phyloP scores from a whole-genome alignment of 2,888 invertebrate species.

The Germaria angustata region DNA sequence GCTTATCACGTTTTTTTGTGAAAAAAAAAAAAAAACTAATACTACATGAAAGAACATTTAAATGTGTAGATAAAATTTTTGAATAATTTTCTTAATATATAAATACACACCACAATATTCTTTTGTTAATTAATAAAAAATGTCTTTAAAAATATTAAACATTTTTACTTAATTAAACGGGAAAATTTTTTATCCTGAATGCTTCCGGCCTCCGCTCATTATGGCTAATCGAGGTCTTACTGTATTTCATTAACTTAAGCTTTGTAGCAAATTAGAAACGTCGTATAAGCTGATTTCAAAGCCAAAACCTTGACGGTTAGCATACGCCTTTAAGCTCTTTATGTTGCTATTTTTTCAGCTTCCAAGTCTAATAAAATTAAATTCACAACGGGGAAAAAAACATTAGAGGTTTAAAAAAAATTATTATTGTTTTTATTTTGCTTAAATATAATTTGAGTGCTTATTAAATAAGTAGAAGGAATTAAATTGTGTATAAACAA shows the following conservation, averaged over 20 bases:
- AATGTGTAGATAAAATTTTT: too few relatives aligned
- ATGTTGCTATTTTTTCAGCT: slow-evolving; percentile 44
- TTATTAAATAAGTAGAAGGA: slow-evolving; percentile 1
- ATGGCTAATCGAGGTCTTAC: too few relatives aligned
- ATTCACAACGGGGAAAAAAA: neutral
- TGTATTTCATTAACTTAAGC: neutral
- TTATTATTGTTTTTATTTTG: neutral
- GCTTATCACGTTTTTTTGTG: too few relatives aligned
- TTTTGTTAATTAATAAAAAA: too few relatives aligned
- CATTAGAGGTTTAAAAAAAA: neutral
- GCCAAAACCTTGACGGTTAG: slow-evolving; percentile 73
- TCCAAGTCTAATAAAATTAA: slow-evolving; percentile 19
- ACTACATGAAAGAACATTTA: too few relatives aligned
- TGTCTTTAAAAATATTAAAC: too few relatives aligned
- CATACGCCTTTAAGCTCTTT: slow-evolving; percentile 74
- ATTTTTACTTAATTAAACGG: too few relatives aligned
- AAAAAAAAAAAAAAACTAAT: too few relatives aligned
- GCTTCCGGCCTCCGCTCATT: too few relatives aligned
- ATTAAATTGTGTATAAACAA: slow-evolving; percentile 15
- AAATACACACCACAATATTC: too few relatives aligned
- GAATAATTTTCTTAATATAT: too few relatives aligned
- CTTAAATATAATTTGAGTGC: slow-evolving; percentile 17
- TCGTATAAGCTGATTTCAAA: slow-evolving; percentile 73
- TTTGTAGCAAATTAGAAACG: slow-evolving; percentile 1
- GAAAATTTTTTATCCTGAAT: too few relatives aligned